Evolutionary conservation across 2,113 vertebrate species (phyloP), one percentile per base, ranked within the genome.

Genomic region (Oreotragus oreotragus): DNA sequence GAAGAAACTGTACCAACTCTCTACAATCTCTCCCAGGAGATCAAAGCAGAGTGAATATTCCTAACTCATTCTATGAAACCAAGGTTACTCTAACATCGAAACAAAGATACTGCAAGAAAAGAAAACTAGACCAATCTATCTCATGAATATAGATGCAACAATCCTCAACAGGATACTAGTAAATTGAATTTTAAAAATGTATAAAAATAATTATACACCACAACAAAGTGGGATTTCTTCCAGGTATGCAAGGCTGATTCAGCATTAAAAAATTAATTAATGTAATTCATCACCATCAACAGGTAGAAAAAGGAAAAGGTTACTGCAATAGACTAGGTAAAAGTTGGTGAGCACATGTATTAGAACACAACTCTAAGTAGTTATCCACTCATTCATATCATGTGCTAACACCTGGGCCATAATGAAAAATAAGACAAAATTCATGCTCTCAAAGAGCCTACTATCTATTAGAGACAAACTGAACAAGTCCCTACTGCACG

Each of bases 11-110:
- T 47, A 81, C 8, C 58, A 92, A 36, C 64, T 96, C 49, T 94
- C 49, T 84, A 95, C 6, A 90, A 30, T 64, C 66, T 95, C 73
- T 96, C 84, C 36, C 86, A 84, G 25, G 87, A 90, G 9, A 92
- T 8, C 84, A 19, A 91, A 90, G 28, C 60, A 92, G 53, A 90
- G 16, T 8, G 14, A 90, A 53, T 94, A 88, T 28, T 84, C 23
- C 70, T 86, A 92, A 90, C 36, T 88, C n/a, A 60, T 90, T 91
- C n/a, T 88, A 85, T 45, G 45, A 96, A 36, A 45, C 5, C 13
- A 87, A 30, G 13, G 94, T 76, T 94, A 94, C 25, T 86, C 47
- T 91, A 97, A 95, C 7, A 87, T 33, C 58, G 80, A 95, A 97
- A 97, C 39, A 92, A 95, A 84, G 28, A 57, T 76, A 97, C 13